Evolutionary conservation across 2,113 vertebrate genomes (phyloP).

Genomic region (Corvus cornix): DNA sequence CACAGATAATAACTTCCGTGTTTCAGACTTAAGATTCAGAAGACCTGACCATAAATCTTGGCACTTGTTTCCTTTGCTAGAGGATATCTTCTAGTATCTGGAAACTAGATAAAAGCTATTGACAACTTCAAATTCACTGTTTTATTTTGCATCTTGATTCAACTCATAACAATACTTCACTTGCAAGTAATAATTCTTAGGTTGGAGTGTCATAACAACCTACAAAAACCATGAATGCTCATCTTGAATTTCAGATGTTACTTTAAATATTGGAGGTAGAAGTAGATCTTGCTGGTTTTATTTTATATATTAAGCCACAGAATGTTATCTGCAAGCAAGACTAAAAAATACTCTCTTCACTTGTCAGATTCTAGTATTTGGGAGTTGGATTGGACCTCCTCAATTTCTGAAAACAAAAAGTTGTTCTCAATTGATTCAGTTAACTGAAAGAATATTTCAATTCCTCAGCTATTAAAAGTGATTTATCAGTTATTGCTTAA

Average conservation of each 20-base stretch:
- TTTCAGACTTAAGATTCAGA: background rate
- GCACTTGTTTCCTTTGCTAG: background rate
- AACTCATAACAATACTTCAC: background rate
- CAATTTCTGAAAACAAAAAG: background rate
- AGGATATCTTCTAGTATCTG: background rate
- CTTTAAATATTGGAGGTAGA: background rate
- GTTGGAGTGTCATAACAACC: background rate
- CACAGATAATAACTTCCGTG: background rate
- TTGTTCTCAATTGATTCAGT: background rate
- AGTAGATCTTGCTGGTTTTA: background rate
- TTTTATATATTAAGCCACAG: background rate
- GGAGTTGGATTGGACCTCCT: background rate
- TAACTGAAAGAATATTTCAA: background rate
- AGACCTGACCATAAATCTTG: background rate
- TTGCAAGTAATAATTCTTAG: background rate
- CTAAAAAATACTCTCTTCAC: background rate
- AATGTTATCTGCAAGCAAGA: background rate
- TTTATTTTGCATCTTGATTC: background rate
- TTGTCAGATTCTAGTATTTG: background rate
- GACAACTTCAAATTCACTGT: background rate
- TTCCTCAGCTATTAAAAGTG: background rate
- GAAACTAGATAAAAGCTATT: background rate
- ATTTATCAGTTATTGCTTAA: background rate
- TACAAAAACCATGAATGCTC: background rate
- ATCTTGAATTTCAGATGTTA: background rate